A percentile compares a stretch with the other conserved stretches of the same genome.
Evolutionary conservation across 2,797 vertebrate genomes (phyloP).

Genomic region (Sarcophilus harrisii): DNA sequence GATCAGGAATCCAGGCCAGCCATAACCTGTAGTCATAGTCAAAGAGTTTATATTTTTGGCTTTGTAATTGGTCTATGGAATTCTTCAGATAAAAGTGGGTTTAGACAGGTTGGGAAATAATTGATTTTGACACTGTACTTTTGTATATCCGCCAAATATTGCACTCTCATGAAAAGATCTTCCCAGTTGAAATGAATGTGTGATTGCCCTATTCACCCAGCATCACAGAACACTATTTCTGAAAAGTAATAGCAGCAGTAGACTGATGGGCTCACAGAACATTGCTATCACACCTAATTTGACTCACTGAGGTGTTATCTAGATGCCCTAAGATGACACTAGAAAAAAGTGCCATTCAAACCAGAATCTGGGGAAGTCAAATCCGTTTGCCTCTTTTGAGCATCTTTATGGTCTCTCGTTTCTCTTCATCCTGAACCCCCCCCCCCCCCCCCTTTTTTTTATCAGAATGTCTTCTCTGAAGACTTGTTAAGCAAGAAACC

Average conservation of each 20-base stretch:
- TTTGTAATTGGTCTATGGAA: background rate
- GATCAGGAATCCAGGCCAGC: background rate
- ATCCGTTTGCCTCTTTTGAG: rapidly evolving
- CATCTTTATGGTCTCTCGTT: background rate
- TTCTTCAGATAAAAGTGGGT: background rate
- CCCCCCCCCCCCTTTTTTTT: background rate
- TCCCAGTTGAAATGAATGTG: background rate
- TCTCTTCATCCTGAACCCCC: rapidly evolving
- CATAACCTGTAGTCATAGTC: background rate
- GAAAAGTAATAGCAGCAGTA: background rate
- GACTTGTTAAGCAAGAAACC: background rate
- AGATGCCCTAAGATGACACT: background rate
- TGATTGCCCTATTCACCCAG: background rate
- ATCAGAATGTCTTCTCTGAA: background rate
- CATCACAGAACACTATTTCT: background rate
- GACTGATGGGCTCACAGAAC: background rate
- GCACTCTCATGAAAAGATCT: background rate
- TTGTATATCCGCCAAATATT: background rate
- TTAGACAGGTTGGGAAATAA: background rate
- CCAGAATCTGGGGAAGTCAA: background rate
- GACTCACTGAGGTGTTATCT: background rate
- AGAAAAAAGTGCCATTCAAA: background rate
- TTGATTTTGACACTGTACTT: background rate
- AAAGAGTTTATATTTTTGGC: background rate
- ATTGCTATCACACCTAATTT: background rate